Percentiles rank a stretch among this genome's conserved stretches.
Evolutionary conservation across 2,888 invertebrate species (phyloP).

Genomic region (Amiota mariae): DNA sequence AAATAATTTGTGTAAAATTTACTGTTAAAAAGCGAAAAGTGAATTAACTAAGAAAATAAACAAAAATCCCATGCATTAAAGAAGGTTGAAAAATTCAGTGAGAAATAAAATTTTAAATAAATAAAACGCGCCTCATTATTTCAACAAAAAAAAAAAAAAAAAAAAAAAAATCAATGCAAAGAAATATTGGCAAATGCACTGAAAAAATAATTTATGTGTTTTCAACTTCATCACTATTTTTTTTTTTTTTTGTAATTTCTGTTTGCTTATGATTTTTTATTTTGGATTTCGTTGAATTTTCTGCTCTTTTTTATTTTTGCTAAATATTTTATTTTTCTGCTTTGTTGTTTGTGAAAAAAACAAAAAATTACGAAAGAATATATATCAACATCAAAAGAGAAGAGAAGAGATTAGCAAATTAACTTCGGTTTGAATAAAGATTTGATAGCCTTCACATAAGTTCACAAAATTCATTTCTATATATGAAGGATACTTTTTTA

Average conservation of each 20-base stretch:
- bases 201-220: background rate
- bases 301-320: background rate
- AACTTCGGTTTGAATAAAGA: no score
- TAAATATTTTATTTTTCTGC: background rate
- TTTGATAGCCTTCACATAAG: no score
- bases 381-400: no score
- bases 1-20: constrained; percentile 12
- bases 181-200: constrained; percentile 17
- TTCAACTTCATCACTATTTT: no score
- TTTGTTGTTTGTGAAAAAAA: no score
- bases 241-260: background rate
- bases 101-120: background rate
- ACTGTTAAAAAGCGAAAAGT: constrained; percentile 16
- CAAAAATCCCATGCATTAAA: no score
- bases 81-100: background rate
- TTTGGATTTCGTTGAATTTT: background rate
- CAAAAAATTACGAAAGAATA: no score
- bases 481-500: no score
- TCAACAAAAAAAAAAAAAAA: no score
- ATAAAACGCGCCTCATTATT: constrained; percentile 15
- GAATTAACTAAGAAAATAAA: background rate
- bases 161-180: background rate
- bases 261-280: background rate
- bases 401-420: no score
- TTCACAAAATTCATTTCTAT: no score